Conservation (phyloP, 2,888 invertebrate genomes). For the Xylocampa areola region DNA sequence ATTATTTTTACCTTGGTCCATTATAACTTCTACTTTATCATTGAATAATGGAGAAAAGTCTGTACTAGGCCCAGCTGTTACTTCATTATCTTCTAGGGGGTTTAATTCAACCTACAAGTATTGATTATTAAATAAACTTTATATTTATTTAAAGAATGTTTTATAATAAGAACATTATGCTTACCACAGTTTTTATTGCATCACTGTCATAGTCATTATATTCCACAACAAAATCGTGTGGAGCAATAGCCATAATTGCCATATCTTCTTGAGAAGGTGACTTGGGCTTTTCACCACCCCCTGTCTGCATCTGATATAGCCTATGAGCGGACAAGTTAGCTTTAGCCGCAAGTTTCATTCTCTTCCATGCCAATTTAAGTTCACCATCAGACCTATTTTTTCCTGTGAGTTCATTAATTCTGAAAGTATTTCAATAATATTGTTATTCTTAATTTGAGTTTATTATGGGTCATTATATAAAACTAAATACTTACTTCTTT, state of each 20-base stretch:
- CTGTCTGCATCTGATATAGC: background rate
- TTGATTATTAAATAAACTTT: background rate
- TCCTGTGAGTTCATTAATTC: too few species aligned
- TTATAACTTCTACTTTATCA: background rate
- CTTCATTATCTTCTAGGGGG: background rate
- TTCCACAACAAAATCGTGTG: background rate
- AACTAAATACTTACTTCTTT: too few species aligned
- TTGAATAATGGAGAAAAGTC: background rate
- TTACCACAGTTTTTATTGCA: slow-evolving; percentile 1
- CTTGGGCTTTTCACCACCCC: slow-evolving; percentile 12
- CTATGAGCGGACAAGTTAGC: slow-evolving; percentile 16
- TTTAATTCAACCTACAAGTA: slow-evolving; percentile 2
- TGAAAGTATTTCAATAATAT: too few species aligned
- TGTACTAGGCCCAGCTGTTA: slow-evolving; percentile 5
- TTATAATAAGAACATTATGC: background rate
- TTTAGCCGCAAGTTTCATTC: slow-evolving; percentile 16
- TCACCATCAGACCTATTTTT: background rate
- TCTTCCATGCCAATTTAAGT: slow-evolving; percentile 14
- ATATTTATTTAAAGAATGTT: too few species aligned
- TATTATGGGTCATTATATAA: too few species aligned
- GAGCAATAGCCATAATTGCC: background rate
- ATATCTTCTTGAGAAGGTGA: slow-evolving; percentile 3
- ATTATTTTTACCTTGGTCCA: background rate
- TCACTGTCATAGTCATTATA: slow-evolving; percentile 13
- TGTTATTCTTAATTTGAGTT: too few species aligned